Evolutionary conservation across 2,797 vertebrate species (phyloP).

Genomic region (Myotis findleyi): DNA sequence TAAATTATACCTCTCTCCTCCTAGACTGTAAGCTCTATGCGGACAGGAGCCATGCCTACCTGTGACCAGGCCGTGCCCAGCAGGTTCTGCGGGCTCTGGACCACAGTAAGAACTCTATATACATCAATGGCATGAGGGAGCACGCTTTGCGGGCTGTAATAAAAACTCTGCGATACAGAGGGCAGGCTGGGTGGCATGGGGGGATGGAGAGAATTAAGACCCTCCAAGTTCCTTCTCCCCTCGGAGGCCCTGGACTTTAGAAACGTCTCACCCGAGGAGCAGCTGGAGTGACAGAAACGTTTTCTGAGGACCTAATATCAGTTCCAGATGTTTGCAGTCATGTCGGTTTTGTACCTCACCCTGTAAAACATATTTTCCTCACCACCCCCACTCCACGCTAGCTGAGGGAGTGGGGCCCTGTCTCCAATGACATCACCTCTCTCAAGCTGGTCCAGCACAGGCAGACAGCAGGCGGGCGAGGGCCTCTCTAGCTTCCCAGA

Average conservation of each 20-base stretch:
- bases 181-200: constrained; percentile 12
- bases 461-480: constrained; percentile 7
- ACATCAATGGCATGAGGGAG: not conserved
- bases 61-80: not conserved
- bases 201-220: constrained; percentile 41
- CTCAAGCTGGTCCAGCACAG: constrained; percentile 55
- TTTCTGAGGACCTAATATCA: constrained; percentile 87
- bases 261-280: constrained; percentile 83
- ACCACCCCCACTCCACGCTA: constrained; percentile 70
- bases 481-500: constrained; percentile 56
- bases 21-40: not conserved
- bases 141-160: not conserved
- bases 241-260: constrained; percentile 81
- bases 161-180: not conserved
- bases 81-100: not conserved
- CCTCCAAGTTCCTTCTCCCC: constrained; percentile 67
- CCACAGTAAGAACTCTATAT: not conserved
- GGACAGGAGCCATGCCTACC: not conserved
- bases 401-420: constrained; percentile 79
- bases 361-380: constrained; percentile 86
- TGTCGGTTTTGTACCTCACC: constrained; percentile 87
- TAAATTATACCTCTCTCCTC: not conserved
- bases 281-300: constrained; percentile 85
- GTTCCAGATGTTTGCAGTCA: constrained; percentile 89
- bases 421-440: constrained; percentile 82